These are phyloP conservation scores for Glomeris maerens DNA, from an alignment of 1,140 invertebrate species.

Conservation along the genomic window DNA sequence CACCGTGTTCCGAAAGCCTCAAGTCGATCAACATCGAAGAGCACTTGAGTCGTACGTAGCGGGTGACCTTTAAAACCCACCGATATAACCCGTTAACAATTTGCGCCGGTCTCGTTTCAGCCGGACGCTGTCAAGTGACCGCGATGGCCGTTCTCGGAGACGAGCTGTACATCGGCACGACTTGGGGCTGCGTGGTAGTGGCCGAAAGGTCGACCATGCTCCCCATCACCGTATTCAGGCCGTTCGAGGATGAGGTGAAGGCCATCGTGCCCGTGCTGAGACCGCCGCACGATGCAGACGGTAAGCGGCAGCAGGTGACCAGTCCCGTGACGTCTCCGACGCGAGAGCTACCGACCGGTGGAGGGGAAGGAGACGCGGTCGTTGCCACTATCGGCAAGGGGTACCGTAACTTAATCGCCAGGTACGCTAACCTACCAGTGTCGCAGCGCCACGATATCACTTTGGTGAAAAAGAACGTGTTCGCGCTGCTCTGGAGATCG, in stretches of 20 bases:
- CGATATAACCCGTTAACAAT: conserved; percentile 12
- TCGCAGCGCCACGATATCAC: conserved; percentile 2
- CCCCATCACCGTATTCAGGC: conserved; percentile 76
- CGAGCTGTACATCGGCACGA: conserved; percentile 69
- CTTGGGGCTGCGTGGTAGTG: conserved; percentile 80
- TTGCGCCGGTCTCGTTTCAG: conserved; percentile 14
- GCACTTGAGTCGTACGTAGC: conserved; percentile 51
- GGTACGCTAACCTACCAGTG: conserved; percentile 25
- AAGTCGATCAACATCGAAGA: conserved; percentile 84
- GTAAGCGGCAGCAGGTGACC: conserved; percentile 7
- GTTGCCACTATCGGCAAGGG: conserved; percentile 60
- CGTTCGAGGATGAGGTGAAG: conserved; percentile 68
- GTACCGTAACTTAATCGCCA: conserved; percentile 56
- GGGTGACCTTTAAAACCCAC: conserved; percentile 14
- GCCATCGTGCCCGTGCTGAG: conserved; percentile 25
- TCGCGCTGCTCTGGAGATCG: conserved; percentile 24
- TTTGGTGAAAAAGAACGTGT: conserved; percentile 20
- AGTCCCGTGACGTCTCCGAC: neutral
- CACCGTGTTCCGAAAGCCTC: conserved; percentile 78
- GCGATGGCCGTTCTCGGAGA: conserved; percentile 53
- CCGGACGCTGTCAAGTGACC: conserved; percentile 45
- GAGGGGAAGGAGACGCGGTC: conserved; percentile 22
- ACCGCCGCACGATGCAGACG: conserved; percentile 13
- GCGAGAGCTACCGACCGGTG: neutral
- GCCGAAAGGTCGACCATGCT: conserved; percentile 60